Percentiles rank a stretch among this genome's conserved stretches.
phyloP scores from a whole-genome alignment of 2,113 vertebrate species.

The Marcusenius ussheri region DNA sequence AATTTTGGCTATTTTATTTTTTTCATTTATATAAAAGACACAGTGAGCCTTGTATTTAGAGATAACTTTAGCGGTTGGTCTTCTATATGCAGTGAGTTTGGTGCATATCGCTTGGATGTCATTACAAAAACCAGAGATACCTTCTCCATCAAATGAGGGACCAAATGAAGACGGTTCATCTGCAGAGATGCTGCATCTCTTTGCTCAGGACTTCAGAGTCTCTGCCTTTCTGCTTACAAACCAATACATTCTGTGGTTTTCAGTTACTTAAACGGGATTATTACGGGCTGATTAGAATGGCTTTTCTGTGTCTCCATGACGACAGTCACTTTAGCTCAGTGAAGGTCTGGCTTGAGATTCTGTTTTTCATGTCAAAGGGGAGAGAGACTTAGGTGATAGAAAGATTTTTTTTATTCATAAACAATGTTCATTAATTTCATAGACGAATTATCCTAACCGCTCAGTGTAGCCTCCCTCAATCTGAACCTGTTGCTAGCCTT shows the following conservation, averaged over 20 bases:
- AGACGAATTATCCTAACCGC: not conserved
- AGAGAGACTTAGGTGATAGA: not conserved
- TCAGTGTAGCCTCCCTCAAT: not conserved
- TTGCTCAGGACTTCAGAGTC: not conserved
- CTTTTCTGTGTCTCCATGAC: conserved; percentile 13
- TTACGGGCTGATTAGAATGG: not conserved
- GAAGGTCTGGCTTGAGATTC: not conserved
- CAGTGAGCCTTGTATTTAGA: not conserved
- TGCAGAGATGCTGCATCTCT: not conserved
- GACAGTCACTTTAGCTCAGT: not conserved
- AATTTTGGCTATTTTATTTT: too few relatives aligned
- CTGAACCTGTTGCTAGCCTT: not conserved
- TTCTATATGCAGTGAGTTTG: not conserved
- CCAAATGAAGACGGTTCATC: not conserved
- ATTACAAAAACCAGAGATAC: not conserved
- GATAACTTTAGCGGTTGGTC: not conserved
- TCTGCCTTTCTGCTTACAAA: not conserved
- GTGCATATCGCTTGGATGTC: not conserved
- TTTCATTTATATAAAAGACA: not conserved
- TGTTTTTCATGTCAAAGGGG: not conserved
- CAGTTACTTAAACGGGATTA: not conserved
- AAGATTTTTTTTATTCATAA: conserved; percentile 1
- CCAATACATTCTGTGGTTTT: not conserved
- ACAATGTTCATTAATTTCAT: not conserved
- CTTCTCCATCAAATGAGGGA: too few relatives aligned